phyloP scores from a whole-genome alignment of 1,140 invertebrate genomes.

The Pseudomyrmex sp. region DNA sequence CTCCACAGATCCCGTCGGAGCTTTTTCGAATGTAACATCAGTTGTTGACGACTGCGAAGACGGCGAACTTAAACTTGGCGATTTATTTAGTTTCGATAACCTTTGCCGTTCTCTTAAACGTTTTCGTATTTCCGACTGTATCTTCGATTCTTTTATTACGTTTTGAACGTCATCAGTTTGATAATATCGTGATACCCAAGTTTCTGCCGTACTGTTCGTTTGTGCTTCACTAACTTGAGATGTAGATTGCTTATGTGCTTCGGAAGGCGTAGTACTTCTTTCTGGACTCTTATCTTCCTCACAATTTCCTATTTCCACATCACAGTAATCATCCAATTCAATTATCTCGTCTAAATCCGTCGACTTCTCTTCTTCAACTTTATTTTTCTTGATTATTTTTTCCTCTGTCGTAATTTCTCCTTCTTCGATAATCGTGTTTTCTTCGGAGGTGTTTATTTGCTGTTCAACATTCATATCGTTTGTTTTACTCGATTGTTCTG shows the following conservation, averaged over 20 bases:
- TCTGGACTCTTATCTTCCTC: constrained; percentile 66
- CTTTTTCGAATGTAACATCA: constrained; percentile 49
- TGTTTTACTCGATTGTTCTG: background rate
- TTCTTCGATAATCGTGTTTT: constrained; percentile 3
- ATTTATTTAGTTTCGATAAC: constrained; percentile 78
- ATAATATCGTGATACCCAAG: constrained; percentile 83
- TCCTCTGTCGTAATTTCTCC: constrained; percentile 1
- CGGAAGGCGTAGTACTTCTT: background rate
- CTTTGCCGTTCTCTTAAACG: constrained; percentile 82
- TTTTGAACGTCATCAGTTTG: constrained; percentile 83
- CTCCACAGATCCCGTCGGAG: constrained; percentile 82
- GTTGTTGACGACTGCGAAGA: constrained; percentile 11
- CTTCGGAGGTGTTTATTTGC: background rate
- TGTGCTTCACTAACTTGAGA: constrained; percentile 28
- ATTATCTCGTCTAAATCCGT: constrained; percentile 81
- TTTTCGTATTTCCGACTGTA: constrained; percentile 84
- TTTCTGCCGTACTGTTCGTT: constrained; percentile 72
- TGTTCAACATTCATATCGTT: constrained; percentile 6
- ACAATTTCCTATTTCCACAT: constrained; percentile 78
- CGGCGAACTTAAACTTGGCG: constrained; percentile 71
- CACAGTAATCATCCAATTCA: constrained; percentile 83
- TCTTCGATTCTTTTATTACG: constrained; percentile 84
- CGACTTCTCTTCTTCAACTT: constrained; percentile 61
- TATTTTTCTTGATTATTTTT: constrained; percentile 35
- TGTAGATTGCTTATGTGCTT: constrained; percentile 25